Conservation (phyloP, 2,113 vertebrate species). For the Plestiodon gilberti region DNA sequence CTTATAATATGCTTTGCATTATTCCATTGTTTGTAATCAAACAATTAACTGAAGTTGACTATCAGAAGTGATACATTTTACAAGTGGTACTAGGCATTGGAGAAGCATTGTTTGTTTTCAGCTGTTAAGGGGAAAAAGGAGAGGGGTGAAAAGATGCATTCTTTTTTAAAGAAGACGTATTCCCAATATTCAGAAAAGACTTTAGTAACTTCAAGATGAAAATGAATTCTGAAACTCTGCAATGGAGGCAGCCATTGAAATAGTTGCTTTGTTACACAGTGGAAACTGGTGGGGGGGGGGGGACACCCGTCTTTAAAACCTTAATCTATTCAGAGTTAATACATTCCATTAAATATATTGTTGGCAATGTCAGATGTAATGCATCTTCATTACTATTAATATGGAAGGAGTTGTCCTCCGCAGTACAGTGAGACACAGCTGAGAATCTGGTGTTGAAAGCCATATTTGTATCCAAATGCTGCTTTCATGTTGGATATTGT, state of each 20-base stretch:
- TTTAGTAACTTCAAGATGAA: slow-evolving; percentile 27
- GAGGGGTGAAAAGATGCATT: slow-evolving; percentile 18
- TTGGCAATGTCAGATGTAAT: slow-evolving; percentile 62
- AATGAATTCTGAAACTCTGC: slow-evolving; percentile 53
- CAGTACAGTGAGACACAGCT: slow-evolving; percentile 42
- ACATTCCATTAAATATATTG: slow-evolving; percentile 58
- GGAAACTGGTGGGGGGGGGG: neutral
- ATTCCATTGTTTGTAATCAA: neutral
- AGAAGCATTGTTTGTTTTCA: neutral
- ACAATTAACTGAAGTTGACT: slow-evolving; percentile 29
- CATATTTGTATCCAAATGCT: slow-evolving; percentile 42
- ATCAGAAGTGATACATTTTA: slow-evolving; percentile 18
- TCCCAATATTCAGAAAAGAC: slow-evolving; percentile 19
- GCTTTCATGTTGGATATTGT: slow-evolving; percentile 30
- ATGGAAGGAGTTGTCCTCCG: slow-evolving; percentile 47
- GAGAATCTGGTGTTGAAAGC: slow-evolving; percentile 43
- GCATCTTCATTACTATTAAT: slow-evolving; percentile 58
- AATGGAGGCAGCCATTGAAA: slow-evolving; percentile 34
- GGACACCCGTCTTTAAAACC: slow-evolving; percentile 31
- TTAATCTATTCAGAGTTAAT: slow-evolving; percentile 52
- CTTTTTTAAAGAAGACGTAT: neutral
- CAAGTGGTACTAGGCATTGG: slow-evolving; percentile 3
- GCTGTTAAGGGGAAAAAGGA: slow-evolving; percentile 31
- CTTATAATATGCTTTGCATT: neutral
- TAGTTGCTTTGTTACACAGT: slow-evolving; percentile 43